Evolutionary conservation across 1,140 invertebrate genomes (phyloP).

Genomic region (Helicoverpa armigera): DNA sequence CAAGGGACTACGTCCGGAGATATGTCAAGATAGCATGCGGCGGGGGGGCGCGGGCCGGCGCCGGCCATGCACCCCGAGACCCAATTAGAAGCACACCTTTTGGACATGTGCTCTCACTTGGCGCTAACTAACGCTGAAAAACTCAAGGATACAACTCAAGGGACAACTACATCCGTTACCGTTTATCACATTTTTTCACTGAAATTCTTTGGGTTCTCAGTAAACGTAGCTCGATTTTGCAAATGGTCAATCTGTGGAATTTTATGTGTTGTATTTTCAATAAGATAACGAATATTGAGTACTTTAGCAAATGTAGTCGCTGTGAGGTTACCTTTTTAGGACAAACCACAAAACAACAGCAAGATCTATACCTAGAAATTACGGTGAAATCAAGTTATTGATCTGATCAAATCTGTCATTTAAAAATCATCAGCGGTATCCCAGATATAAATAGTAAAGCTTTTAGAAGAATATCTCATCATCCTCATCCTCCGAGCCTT

Average conservation of each 20-base stretch:
- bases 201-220: slow-evolving; percentile 43
- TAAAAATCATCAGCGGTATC: too few species aligned
- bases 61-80: slow-evolving; percentile 66
- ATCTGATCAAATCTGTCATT: too few species aligned
- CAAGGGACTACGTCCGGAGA: slow-evolving; percentile 82
- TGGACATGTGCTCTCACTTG: slow-evolving; percentile 80
- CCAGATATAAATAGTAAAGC: too few species aligned
- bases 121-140: slow-evolving; percentile 78
- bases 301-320: too few species aligned
- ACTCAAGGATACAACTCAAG: slow-evolving; percentile 61
- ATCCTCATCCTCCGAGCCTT: too few species aligned
- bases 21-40: slow-evolving; percentile 84
- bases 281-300: too few species aligned
- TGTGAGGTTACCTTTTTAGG: too few species aligned
- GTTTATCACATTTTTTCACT: slow-evolving; percentile 78
- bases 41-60: slow-evolving; percentile 73
- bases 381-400: too few species aligned
- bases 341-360: too few species aligned
- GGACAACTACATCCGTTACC: slow-evolving; percentile 78
- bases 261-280: neutral
- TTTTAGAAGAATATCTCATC: too few species aligned
- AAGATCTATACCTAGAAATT: too few species aligned
- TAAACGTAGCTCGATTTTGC: neutral
- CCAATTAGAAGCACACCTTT: slow-evolving; percentile 86
- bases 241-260: neutral